Evolutionary conservation across 2,113 vertebrate genomes (phyloP), one percentile per base, ranked within the genome.

Genomic region (Hippocampus mohnikei): DNA sequence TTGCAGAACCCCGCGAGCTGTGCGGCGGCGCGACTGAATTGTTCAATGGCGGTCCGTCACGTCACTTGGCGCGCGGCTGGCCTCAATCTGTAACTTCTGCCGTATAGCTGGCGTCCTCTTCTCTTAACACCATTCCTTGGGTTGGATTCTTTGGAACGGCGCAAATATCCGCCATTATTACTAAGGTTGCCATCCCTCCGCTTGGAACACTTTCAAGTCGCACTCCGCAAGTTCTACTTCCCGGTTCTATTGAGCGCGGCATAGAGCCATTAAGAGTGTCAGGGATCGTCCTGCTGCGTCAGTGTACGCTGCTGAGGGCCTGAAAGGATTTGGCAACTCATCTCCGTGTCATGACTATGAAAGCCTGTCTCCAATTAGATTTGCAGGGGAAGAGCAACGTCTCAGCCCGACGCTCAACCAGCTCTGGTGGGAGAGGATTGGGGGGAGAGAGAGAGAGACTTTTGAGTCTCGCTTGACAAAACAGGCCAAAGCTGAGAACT

Each of bases 241-340:
- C 61, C 40, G 23, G 40, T 53, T 52, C 66, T 61, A 78, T 75
- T 74, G 71, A 64, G 42, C 11, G 37, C 37, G 7, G 33, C 18
- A 10, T n/a, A 62, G 21, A 64, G 62, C 62, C 0, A n/a, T 69
- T 73, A 77, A 70, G 56, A 77, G 72, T 67, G 66, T 72, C 71
- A 61, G 8, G 11, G 78, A 69, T 44, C 4, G 66, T 37, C 46
- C 83, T 69, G 74, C 81, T 72, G 76, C 33, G 4, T 78, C 86
- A 72, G 65, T 53, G 67, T 12, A 59, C 66, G 7, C 76, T 53
- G 73, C 79, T 9, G 75, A 74, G 66, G 80, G 78, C 74, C 87
- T 85, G 81, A 85, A 78, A 85, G 83, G 85, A 88, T 89, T 88
- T 88, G 84, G 87, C 85, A 89, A 84, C 88, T 89, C 88, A 90